phyloP scores from a whole-genome alignment of 2,888 invertebrate species.

The Synanthedon vespiformis region DNA sequence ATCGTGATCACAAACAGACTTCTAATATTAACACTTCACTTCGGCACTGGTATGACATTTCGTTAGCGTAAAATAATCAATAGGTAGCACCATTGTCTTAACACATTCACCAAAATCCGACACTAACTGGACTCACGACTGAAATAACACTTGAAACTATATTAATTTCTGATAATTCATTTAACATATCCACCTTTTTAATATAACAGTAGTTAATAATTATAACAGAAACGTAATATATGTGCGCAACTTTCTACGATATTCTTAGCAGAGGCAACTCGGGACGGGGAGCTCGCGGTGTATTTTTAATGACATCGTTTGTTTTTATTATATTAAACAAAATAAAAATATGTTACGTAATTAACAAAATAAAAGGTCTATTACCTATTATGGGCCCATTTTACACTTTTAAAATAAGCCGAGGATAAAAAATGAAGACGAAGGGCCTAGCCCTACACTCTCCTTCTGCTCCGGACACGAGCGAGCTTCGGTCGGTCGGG shows the following conservation, averaged over 20 bases:
- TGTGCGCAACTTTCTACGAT: constrained; percentile 58
- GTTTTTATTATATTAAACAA: constrained; percentile 12
- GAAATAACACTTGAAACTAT: not conserved
- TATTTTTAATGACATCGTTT: constrained; percentile 36
- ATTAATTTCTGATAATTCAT: constrained; percentile 7
- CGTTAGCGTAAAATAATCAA: constrained; percentile 69
- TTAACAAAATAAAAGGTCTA: constrained; percentile 30
- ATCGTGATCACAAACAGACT: constrained; percentile 63
- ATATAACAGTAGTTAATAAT: constrained; percentile 49
- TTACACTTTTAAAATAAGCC: constrained; percentile 57
- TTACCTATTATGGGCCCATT: constrained; percentile 71
- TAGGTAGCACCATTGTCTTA: constrained; percentile 62
- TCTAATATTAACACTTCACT: constrained; percentile 70
- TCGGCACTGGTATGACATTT: constrained; percentile 68
- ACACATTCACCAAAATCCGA: constrained; percentile 57
- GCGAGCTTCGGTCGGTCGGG: constrained; percentile 41
- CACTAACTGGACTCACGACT: constrained; percentile 9
- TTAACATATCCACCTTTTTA: constrained; percentile 22
- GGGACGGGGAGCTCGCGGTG: constrained; percentile 36
- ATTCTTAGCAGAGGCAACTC: constrained; percentile 59
- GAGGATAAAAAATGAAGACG: constrained; percentile 63
- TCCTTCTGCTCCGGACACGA: constrained; percentile 65
- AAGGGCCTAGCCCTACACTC: constrained; percentile 66
- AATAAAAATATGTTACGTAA: constrained; percentile 6
- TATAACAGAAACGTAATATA: constrained; percentile 43